Base-by-base conservation (phyloP, 2,888 invertebrate species). In the Drosophila kambysellisi region DNA sequence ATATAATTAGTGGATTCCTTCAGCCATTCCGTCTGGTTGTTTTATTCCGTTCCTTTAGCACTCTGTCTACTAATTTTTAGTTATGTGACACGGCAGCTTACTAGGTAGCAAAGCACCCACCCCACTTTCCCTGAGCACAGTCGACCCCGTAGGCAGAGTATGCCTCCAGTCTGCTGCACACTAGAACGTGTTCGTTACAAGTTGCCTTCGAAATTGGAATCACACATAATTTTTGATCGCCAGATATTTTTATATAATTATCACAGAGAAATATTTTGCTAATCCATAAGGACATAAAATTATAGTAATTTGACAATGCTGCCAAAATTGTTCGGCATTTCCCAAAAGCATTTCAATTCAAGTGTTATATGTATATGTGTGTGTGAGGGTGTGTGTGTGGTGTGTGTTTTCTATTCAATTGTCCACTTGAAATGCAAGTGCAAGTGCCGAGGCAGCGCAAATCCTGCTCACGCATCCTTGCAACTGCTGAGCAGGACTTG, bases 401-500 rank as follows among this genome's bases (percentile, higher is more conserved):
- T 46, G 9, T 12, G 37, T 57, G 46, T 62, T 61, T 50, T 46
- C 17, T 56, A 43, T 64, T 52, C 54, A 64, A 50, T 35, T 67
- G 66, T 67, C 54, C 52, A 70, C 70, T 70, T 78, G 52, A 59
- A 63, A 64, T 62, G 70, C 61, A 74, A 62, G 63, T 52, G 63
- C 64, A 62, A 70, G 66, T 65, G 52, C 54, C 48, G 35, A 63
- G 59, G 59, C 56, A 35, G 69, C 66, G 66, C 65, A 73, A 76
- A 76, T 77, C 63, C 78, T 69, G 70, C 60, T 61, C 71, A 70
- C 62, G 71, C 71, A 62, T 74, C 50, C 72, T 63, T 69, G 64
- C 72, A 75, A 64, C 68, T 74, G 70, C 70, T 72, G 70, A 61
- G 75, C 70, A 73, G 70, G 72, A 76, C 75, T 84, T 77, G 73